Evolutionary conservation across 2,888 invertebrate species (phyloP).

Genomic region (Busseola fusca): DNA sequence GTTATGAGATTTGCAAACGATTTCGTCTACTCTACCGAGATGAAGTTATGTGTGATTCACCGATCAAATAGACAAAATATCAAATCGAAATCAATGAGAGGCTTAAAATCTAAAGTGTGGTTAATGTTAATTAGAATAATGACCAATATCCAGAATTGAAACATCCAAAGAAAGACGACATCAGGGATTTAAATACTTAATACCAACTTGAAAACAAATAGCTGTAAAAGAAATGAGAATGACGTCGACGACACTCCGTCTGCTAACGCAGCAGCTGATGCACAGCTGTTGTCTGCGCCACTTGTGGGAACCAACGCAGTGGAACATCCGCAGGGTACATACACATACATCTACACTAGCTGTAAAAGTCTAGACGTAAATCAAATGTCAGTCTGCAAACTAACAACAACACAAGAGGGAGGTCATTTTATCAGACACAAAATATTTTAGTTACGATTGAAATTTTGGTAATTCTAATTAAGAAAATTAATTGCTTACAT

Average conservation of each 20-base stretch:
- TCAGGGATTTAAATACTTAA: background rate
- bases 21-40: constrained; percentile 1
- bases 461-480: background rate
- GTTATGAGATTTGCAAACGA: constrained; percentile 23
- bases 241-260: constrained; percentile 33
- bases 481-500: background rate
- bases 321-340: constrained; percentile 6
- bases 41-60: constrained; percentile 10
- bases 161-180: background rate
- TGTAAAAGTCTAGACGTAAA: background rate
- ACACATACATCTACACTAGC: background rate
- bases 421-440: background rate
- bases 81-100: background rate
- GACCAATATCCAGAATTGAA: background rate
- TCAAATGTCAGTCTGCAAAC: background rate
- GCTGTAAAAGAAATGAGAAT: constrained; percentile 1
- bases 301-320: constrained; percentile 25
- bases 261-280: constrained; percentile 35
- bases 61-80: background rate
- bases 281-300: constrained; percentile 39
- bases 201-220: background rate
- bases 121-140: background rate
- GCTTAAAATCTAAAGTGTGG: background rate
- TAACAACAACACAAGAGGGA: background rate
- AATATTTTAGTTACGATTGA: background rate